A percentile compares a stretch with the other conserved stretches of the same genome.
phyloP scores from a whole-genome alignment of 2,888 invertebrate species.

The Asteroscopus sphinx region DNA sequence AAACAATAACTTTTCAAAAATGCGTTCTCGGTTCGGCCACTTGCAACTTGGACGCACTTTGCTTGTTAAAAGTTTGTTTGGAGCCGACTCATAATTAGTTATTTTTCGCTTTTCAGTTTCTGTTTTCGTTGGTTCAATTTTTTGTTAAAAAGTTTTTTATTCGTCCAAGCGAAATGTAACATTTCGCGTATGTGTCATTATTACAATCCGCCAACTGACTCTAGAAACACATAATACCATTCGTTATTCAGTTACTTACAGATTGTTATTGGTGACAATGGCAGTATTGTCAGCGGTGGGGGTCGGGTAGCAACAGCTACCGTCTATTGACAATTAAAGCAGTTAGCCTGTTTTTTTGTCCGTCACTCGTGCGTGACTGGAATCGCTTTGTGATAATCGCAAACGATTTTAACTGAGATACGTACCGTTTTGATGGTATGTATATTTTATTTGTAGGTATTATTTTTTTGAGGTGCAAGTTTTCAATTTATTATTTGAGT shows the following conservation, averaged over 20 bases:
- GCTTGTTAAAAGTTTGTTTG: too few species aligned
- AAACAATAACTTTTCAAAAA: too few species aligned
- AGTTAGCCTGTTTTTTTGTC: slow-evolving; percentile 58
- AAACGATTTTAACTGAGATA: slow-evolving; percentile 52
- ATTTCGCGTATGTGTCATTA: slow-evolving; percentile 28
- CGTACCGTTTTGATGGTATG: slow-evolving; percentile 53
- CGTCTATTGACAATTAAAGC: slow-evolving; percentile 55
- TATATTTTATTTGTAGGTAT: slow-evolving; percentile 35
- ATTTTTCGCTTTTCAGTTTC: too few species aligned
- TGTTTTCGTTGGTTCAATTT: too few species aligned
- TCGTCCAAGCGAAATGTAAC: too few species aligned
- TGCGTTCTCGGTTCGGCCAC: too few species aligned
- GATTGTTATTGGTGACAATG: slow-evolving; percentile 15
- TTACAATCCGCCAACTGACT: slow-evolving; percentile 28
- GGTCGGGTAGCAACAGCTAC: slow-evolving; percentile 57
- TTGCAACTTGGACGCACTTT: too few species aligned
- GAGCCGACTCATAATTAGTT: too few species aligned
- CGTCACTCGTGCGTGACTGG: slow-evolving; percentile 59
- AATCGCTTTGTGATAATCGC: slow-evolving; percentile 56
- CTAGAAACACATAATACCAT: slow-evolving; percentile 38
- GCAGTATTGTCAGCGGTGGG: slow-evolving; percentile 31
- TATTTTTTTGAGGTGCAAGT: slow-evolving; percentile 24
- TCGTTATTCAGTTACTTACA: slow-evolving; percentile 10
- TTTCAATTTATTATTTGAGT: slow-evolving; percentile 33
- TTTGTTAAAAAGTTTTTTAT: too few species aligned